These are phyloP conservation scores for Eumerus sabulonum DNA, from an alignment of 2,888 invertebrate species.

Conservation along the genomic window DNA sequence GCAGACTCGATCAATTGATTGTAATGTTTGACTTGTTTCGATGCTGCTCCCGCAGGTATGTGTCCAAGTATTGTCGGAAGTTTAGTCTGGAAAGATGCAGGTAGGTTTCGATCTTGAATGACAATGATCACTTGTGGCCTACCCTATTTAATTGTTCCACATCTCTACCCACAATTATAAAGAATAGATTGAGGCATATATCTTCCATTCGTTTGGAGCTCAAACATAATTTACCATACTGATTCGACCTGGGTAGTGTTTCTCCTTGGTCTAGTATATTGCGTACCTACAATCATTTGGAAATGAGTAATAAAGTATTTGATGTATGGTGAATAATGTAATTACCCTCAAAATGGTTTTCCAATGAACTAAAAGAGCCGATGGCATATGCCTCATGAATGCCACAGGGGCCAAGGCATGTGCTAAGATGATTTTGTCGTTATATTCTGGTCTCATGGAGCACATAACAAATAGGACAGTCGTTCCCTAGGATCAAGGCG, in stretches of 20 bases:
- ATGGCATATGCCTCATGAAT: slow-evolving; percentile 76
- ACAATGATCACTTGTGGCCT: slow-evolving; percentile 41
- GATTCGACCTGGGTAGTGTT: slow-evolving; percentile 62
- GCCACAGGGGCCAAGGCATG: slow-evolving; percentile 81
- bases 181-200: slow-evolving; percentile 76
- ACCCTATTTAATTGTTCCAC: slow-evolving; percentile 78
- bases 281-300: not conserved
- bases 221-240: slow-evolving; percentile 64
- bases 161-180: slow-evolving; percentile 80
- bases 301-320: no score
- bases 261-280: slow-evolving; percentile 70
- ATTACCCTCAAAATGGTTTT: slow-evolving; percentile 73
- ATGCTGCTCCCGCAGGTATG: slow-evolving; percentile 81
- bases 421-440: slow-evolving; percentile 80
- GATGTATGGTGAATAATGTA: not conserved
- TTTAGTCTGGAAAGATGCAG: slow-evolving; percentile 79
- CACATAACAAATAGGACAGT: slow-evolving; percentile 79
- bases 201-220: slow-evolving; percentile 50
- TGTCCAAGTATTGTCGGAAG: slow-evolving; percentile 82
- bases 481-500: slow-evolving; percentile 80
- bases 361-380: slow-evolving; percentile 70
- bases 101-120: not conserved
- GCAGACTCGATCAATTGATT: slow-evolving; percentile 77
- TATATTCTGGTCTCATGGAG: slow-evolving; percentile 80
- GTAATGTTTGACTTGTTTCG: slow-evolving; percentile 80